A percentile compares a stretch with the other conserved stretches of the same genome.
Conservation (phyloP, 2,797 vertebrate genomes). For the Catharus ustulatus region DNA sequence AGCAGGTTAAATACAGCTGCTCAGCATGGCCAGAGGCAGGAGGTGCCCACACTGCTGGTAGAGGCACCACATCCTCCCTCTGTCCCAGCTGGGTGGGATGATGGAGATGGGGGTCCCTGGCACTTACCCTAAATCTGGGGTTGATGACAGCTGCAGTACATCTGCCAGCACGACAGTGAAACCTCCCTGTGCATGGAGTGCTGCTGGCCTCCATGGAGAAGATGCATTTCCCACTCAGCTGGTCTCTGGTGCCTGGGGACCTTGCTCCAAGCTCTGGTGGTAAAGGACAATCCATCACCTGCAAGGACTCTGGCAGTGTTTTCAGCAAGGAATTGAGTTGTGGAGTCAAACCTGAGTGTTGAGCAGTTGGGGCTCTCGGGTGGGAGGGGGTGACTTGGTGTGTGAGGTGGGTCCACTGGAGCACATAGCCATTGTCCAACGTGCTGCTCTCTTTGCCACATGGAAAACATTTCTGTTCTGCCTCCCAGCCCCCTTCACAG, state of each 20-base stretch:
- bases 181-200: accelerated
- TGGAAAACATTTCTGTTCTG: not conserved
- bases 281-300: not conserved
- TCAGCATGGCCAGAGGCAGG: not conserved
- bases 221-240: not conserved
- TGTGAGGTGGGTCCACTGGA: accelerated
- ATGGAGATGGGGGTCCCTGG: not conserved
- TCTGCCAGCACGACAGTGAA: not conserved
- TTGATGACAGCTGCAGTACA: not conserved
- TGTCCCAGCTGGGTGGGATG: not conserved
- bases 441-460: accelerated
- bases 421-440: accelerated
- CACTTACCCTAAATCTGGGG: not conserved
- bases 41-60: accelerated
- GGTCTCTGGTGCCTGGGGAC: not conserved
- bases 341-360: not conserved
- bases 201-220: not conserved
- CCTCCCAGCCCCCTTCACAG: not conserved
- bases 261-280: not conserved
- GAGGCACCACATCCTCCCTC: not conserved
- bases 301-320: not conserved
- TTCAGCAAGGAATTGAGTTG: not conserved
- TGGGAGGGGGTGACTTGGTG: accelerated
- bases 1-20: not conserved
- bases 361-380: accelerated